Percentiles rank a stretch among this genome's conserved stretches.
phyloP scores from a whole-genome alignment of 2,888 invertebrate species.

The Lithophane leautieri region DNA sequence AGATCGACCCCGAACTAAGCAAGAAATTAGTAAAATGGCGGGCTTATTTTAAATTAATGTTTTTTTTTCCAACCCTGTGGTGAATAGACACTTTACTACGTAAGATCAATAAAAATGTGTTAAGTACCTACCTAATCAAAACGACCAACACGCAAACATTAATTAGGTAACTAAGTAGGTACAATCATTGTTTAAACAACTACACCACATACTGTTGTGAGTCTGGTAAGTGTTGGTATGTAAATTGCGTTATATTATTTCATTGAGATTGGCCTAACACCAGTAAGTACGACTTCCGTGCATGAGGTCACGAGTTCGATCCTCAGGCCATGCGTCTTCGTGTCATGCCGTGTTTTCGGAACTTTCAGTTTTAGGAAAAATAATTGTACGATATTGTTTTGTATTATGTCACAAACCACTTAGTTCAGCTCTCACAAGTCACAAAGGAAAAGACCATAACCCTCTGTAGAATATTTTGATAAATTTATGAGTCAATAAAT shows the following conservation, averaged over 20 bases:
- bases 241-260: background rate
- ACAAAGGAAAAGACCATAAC: background rate
- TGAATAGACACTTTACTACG: no score
- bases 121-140: background rate
- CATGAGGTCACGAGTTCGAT: background rate
- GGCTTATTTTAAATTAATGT: no score
- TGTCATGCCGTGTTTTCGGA: background rate
- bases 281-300: background rate
- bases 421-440: no score
- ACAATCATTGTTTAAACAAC: background rate
- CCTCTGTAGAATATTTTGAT: background rate
- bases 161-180: no score
- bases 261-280: background rate
- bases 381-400: background rate
- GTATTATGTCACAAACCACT: background rate
- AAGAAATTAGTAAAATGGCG: no score
- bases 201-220: background rate
- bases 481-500: no score
- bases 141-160: background rate
- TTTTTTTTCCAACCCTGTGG: no score
- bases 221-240: background rate
- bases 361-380: background rate
- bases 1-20: no score
- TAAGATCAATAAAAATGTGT: background rate
- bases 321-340: no score